These are phyloP conservation scores for Ascidia mentula DNA, from an alignment of 23 tunicate species.

Conservation along the genomic window DNA sequence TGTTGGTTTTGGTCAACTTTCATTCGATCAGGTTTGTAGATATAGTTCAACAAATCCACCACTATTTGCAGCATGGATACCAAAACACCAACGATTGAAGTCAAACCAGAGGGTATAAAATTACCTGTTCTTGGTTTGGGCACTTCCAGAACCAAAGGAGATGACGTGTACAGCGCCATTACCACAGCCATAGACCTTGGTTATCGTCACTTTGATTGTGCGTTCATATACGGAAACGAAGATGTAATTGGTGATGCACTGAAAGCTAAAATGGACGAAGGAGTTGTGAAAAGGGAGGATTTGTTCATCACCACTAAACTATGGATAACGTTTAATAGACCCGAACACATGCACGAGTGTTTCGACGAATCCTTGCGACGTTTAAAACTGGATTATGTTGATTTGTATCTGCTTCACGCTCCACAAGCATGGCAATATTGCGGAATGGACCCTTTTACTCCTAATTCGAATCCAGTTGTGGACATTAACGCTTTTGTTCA, in stretches of 20 bases:
- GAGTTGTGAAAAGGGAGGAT: slow-evolving; percentile 68
- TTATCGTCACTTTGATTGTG: slow-evolving; percentile 77
- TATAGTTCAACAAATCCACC: too few species aligned
- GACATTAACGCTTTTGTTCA: background rate
- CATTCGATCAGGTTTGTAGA: too few species aligned
- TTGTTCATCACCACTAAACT: slow-evolving; percentile 60
- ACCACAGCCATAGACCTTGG: slow-evolving; percentile 63
- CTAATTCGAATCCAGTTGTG: too few species aligned
- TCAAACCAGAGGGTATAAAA: background rate
- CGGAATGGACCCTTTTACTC: background rate
- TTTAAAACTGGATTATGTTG: slow-evolving; percentile 23
- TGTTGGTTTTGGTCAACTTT: background rate
- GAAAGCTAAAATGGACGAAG: slow-evolving; percentile 54
- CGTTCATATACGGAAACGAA: slow-evolving; percentile 69
- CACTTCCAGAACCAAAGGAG: slow-evolving; percentile 30
- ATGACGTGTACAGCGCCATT: slow-evolving; percentile 40
- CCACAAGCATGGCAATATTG: background rate
- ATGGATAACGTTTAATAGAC: slow-evolving; percentile 48
- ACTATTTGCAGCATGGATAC: background rate
- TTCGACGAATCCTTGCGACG: slow-evolving; percentile 2
- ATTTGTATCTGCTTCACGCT: slow-evolving; percentile 41
- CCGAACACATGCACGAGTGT: slow-evolving; percentile 31
- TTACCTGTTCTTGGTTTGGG: slow-evolving; percentile 35
- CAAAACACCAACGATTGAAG: background rate
- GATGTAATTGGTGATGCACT: slow-evolving; percentile 66